Conservation (phyloP, 1,140 invertebrate genomes). For the Pseudomyrmex cubaensis region DNA sequence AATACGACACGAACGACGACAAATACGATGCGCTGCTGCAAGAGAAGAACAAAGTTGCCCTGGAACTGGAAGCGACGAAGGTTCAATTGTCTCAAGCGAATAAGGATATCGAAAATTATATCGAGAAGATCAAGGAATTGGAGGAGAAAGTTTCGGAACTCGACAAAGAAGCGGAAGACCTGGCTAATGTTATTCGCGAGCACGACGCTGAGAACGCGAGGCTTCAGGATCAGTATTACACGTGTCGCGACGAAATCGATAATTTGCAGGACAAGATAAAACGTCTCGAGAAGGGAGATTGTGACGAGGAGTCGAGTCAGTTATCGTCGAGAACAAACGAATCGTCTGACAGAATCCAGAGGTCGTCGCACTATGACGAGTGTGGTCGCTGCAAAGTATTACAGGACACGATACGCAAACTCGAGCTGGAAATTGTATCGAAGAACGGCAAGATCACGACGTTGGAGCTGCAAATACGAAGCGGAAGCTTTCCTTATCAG, state of each 20-base stretch:
- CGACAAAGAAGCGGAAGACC: slow-evolving; percentile 75
- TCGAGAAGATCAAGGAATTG: slow-evolving; percentile 52
- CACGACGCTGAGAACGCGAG: slow-evolving; percentile 40
- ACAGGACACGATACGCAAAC: slow-evolving; percentile 71
- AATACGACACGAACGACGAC: slow-evolving; percentile 52
- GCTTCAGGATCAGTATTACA: slow-evolving; percentile 44
- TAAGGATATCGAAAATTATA: slow-evolving; percentile 52
- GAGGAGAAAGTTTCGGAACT: slow-evolving; percentile 70
- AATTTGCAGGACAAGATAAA: slow-evolving; percentile 58
- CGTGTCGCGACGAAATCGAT: slow-evolving; percentile 11
- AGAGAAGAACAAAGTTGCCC: slow-evolving; percentile 74
- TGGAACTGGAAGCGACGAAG: slow-evolving; percentile 74
- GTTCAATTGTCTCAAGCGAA: slow-evolving; percentile 58
- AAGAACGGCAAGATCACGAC: slow-evolving; percentile 78
- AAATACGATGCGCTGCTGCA: slow-evolving; percentile 69
- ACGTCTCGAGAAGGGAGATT: slow-evolving; percentile 52
- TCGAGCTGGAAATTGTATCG: slow-evolving; percentile 77
- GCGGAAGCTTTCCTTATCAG: slow-evolving; percentile 77
- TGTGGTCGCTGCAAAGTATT: slow-evolving; percentile 54
- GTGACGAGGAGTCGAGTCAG: background rate
- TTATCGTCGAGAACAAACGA: background rate
- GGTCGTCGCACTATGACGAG: background rate
- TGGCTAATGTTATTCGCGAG: slow-evolving; percentile 69
- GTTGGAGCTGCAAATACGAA: slow-evolving; percentile 78
- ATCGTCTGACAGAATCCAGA: slow-evolving; percentile 25